Evolutionary conservation across 2,888 invertebrate species (phyloP).

Genomic region (Dione juno): DNA sequence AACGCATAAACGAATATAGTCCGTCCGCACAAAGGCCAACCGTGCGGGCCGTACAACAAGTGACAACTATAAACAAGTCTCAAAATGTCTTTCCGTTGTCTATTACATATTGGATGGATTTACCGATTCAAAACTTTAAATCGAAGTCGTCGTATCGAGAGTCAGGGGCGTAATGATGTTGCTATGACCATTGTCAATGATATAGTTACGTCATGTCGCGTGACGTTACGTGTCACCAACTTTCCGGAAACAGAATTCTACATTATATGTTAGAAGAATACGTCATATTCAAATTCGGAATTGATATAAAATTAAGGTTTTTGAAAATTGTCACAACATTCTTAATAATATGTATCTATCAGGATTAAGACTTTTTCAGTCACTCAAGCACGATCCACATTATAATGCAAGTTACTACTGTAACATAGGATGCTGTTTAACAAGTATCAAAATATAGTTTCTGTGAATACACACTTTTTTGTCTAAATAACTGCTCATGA

Average conservation of each 20-base stretch:
- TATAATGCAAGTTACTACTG: neutral
- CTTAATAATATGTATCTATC: conserved; percentile 4
- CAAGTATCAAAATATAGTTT: conserved; percentile 24
- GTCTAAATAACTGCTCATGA: conserved; percentile 2
- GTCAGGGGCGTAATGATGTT: conserved; percentile 19
- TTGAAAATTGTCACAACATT: conserved; percentile 15
- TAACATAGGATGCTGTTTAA: conserved; percentile 16
- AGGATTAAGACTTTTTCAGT: neutral
- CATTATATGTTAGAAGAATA: neutral
- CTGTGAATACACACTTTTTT: conserved; percentile 20
- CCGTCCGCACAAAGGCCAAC: conserved; percentile 17
- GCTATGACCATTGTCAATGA: conserved; percentile 17
- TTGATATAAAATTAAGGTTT: neutral
- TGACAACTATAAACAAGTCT: conserved; percentile 18
- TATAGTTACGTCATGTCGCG: neutral
- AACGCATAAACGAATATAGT: conserved; percentile 14
- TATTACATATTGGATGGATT: conserved; percentile 30
- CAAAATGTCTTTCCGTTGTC: conserved; percentile 19
- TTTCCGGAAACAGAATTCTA: neutral
- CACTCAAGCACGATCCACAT: conserved; percentile 10
- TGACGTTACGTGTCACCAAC: conserved; percentile 2
- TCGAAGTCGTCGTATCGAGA: conserved; percentile 16
- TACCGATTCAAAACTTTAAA: conserved; percentile 15
- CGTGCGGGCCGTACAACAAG: conserved; percentile 9
- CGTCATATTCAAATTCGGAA: neutral